A percentile compares a stretch with the other conserved stretches of the same genome.
phyloP scores from a whole-genome alignment of 1,140 invertebrate genomes.

The Ptiloglossa arizonensis region DNA sequence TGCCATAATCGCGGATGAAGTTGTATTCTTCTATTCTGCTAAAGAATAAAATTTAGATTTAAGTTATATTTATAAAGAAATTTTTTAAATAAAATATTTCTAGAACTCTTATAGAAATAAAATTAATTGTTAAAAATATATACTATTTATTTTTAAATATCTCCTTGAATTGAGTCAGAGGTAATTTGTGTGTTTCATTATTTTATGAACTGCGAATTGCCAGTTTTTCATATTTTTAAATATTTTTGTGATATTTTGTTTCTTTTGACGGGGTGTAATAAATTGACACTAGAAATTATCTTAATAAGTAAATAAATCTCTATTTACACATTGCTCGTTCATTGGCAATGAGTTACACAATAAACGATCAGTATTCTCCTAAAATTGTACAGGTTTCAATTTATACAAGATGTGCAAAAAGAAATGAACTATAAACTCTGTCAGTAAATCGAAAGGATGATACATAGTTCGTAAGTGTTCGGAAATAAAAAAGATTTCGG shows the following conservation, averaged over 20 bases:
- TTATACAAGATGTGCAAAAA: constrained; percentile 72
- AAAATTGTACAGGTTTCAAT: constrained; percentile 79
- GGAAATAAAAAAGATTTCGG: neutral
- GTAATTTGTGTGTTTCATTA: neutral
- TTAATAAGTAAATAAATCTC: constrained; percentile 82
- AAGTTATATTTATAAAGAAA: neutral
- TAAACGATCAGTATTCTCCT: constrained; percentile 78
- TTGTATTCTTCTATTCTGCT: constrained; percentile 87
- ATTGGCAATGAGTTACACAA: constrained; percentile 80
- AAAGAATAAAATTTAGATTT: neutral
- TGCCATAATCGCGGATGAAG: constrained; percentile 92
- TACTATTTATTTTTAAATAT: constrained; percentile 4
- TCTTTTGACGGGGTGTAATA: constrained; percentile 25
- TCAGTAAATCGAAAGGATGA: constrained; percentile 14
- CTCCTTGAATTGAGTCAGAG: neutral
- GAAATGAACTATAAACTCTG: constrained; percentile 59
- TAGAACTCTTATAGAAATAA: neutral
- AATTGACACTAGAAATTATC: constrained; percentile 49
- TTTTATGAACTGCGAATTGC: neutral
- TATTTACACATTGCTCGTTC: constrained; percentile 80
- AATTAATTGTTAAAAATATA: neutral
- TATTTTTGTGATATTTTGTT: neutral
- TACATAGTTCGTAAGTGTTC: constrained; percentile 11
- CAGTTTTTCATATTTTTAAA: neutral
- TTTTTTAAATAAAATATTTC: neutral